Base-by-base conservation (phyloP, 2,113 vertebrate genomes). In the Donacobius atricapilla region DNA sequence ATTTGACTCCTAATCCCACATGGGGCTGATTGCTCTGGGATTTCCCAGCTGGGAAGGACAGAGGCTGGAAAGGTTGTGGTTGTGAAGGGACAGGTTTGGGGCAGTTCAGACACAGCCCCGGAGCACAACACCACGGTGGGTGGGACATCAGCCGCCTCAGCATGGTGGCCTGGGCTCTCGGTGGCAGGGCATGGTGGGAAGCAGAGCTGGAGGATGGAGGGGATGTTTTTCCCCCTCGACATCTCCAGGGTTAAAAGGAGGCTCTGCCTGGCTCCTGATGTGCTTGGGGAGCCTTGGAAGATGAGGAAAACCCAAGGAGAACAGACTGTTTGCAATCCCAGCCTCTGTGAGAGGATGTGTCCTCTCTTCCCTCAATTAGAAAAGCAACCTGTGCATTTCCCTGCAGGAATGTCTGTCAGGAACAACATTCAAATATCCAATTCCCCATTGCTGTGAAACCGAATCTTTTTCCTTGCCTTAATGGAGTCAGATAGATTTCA, bases 111-210 rank as follows among this genome's bases (percentile, higher is more conserved):
- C 87, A 90, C 85, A 92, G 79, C 90, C 91, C 88, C 65, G 80
- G 64, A 93, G 72, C 88, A 92, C 37, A 72, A 45, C 0, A 77
- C 35, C 84, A 71, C 18, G 21, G 69, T 0, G 85, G 45, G 75
- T 44, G 2, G 15, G 17, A 69, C 27, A 47, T 50, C 86, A 87
- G 93, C 95, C 97, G 97, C 94, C 97, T 92, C 91, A 57, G 91
- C 87, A 92, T 92, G 37, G 47, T 39, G 80, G 90, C 90, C 80
- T 72, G 77, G 83, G 91, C 37, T 58, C 51, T 58, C 37, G 90
- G 71, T 80, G 93, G 77, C 76, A 81, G 80, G 80, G 80, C 58
- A n/a, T 31, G 93, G 73, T 93, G 91, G 92, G 95, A 60, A 73
- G 82, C 47, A 48, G 96, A 79, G 48, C 61, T 90, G 83, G 57